Percentiles rank a stretch among this genome's conserved stretches.
phyloP scores from a whole-genome alignment of 2,888 invertebrate species.

The Drosophila bunnanda region DNA sequence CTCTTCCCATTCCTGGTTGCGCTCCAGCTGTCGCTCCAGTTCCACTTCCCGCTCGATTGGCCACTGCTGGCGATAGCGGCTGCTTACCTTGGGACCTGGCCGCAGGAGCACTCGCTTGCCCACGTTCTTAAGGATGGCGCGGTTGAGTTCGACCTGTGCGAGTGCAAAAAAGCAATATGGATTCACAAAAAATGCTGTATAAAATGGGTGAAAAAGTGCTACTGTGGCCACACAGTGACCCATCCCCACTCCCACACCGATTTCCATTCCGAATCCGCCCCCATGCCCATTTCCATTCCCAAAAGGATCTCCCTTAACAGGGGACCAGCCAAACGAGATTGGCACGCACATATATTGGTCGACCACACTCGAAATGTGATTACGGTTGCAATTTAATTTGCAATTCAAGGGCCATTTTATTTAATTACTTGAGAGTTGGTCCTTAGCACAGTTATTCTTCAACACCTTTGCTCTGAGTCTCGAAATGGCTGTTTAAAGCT shows the following conservation, averaged over 20 bases:
- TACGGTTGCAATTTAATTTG: constrained; percentile 22
- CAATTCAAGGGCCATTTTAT: constrained; percentile 15
- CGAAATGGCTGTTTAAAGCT: neutral
- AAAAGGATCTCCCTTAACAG: neutral
- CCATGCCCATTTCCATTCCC: neutral
- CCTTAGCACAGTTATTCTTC: neutral
- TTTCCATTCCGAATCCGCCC: neutral
- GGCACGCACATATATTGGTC: constrained; percentile 14
- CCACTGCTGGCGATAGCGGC: constrained; percentile 52
- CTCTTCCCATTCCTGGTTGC: constrained; percentile 53
- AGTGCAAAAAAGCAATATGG: constrained; percentile 40
- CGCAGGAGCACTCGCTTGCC: constrained; percentile 87
- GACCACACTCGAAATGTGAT: constrained; percentile 26
- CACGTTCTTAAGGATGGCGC: constrained; percentile 90
- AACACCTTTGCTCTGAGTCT: neutral
- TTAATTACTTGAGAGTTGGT: constrained; percentile 19
- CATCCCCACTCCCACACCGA: neutral
- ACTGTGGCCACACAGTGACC: constrained; percentile 1
- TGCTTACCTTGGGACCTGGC: constrained; percentile 33
- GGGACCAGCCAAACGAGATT: constrained; percentile 17
- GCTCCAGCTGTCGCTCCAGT: constrained; percentile 47
- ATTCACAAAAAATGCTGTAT: constrained; percentile 54
- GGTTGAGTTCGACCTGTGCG: constrained; percentile 88
- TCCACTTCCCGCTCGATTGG: constrained; percentile 41
- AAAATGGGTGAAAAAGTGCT: constrained; percentile 24